Evolutionary conservation across 2,888 invertebrate species (phyloP), one percentile per base, ranked within the genome.

Genomic region (Drosophila mayaguana): DNA sequence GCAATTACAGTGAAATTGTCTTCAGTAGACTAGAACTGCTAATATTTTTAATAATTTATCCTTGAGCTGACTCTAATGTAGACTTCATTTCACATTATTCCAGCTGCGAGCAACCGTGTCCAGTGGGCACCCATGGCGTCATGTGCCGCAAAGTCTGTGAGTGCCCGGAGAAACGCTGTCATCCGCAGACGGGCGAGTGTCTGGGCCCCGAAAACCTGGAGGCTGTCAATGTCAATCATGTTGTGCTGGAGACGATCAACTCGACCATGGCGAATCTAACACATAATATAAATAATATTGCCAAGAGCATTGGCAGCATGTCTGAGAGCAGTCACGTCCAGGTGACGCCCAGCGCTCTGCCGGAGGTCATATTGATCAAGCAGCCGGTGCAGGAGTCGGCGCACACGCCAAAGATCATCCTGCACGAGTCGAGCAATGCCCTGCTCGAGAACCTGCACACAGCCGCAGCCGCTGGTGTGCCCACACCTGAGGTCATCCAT

Each of bases 231-330:
- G 91, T 87, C 0, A 92, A 92, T 16, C 91, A 92, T 28, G 89
- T 88, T 3, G 92, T 93, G 79, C 91, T 93, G 18, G 91, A 91
- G 57, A 91, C 92, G 0, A 83, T 92, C 0, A 92, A 92, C 68
- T 92, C 92, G 0, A 92, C 93, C 1, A 92, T 93, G 55, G 91
- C 81, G 1, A 92, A 93, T 53, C 90, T 92, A 16, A 92, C 92
- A 6, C 90, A 92, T 36, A 92, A 92, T 53, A 86, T 92, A 5
- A 90, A 92, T 69, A 91, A 83, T 16, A 85, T 92, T 57, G 91
- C 92, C 0, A 90, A 90, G 48, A 90, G 91, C 51, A 89, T 93
- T 54, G 91, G 84, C 22, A 83, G 79, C 48, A 87, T 91, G n/a
- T 72, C 80, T 0, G 75, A 72, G 20, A 46, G 11, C 2, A 54